A percentile compares a stretch with the other conserved stretches of the same genome.
phyloP scores from a whole-genome alignment of 2,797 vertebrate genomes.

The Neosalanx taihuensis region DNA sequence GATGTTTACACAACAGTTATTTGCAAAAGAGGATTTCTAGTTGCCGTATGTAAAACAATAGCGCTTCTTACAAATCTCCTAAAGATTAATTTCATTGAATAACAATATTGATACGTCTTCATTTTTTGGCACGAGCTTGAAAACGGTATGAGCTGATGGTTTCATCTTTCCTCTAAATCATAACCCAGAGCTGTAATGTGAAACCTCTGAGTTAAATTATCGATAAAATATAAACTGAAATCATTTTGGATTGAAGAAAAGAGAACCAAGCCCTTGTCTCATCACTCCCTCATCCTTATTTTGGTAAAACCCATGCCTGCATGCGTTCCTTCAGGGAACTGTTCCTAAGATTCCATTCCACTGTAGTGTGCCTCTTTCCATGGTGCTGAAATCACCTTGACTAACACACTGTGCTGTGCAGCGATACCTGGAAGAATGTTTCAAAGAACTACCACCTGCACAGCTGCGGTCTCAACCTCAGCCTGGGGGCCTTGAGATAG shows the following conservation, averaged over 20 bases:
- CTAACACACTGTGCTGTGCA: conserved; percentile 19
- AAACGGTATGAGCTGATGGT: too few species aligned
- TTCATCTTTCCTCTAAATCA: too few species aligned
- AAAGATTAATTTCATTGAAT: too few species aligned
- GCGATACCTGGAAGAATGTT: conserved; percentile 17
- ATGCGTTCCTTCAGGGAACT: neutral
- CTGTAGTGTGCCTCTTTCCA: conserved; percentile 16
- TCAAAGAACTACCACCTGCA: conserved; percentile 12
- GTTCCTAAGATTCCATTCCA: neutral
- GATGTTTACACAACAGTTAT: conserved; percentile 38
- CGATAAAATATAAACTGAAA: neutral
- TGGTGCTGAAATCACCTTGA: conserved; percentile 32
- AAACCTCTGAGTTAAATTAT: too few species aligned
- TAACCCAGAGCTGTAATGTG: too few species aligned
- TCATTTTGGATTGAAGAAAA: neutral
- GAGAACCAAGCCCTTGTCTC: neutral
- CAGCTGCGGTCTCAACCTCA: conserved; percentile 25
- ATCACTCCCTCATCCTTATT: neutral
- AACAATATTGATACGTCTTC: too few species aligned
- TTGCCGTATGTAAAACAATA: too few species aligned
- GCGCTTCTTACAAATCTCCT: too few species aligned
- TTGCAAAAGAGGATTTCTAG: neutral
- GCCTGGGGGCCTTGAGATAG: conserved; percentile 37
- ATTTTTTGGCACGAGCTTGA: too few species aligned
- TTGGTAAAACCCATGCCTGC: neutral